Evolutionary conservation across 1,140 invertebrate species (phyloP), one percentile per base, ranked within the genome.

Genomic region (Zaprionus tsacasi): DNA sequence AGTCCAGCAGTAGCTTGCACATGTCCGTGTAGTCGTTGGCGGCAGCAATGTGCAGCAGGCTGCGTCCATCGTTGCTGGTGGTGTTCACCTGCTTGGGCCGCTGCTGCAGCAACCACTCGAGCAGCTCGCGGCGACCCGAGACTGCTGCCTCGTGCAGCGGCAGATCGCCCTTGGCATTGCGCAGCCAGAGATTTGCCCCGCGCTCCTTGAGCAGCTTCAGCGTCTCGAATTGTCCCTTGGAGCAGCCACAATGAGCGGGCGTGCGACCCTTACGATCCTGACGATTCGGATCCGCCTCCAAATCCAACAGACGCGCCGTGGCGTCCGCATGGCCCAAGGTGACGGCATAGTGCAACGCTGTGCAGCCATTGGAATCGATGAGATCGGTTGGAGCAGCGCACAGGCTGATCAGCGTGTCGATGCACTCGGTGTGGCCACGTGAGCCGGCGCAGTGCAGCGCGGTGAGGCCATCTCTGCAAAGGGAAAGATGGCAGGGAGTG

Each of bases 361-460:
- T 98, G 91, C 98, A 99, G 1, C 98, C 98, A 86, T 98, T 98
- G 12, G 95, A 96, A 91, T 99, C 98, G 1, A 95, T 95, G 6
- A 96, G 94, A 91, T 99, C 97, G 0, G 98, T 96, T 12, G 97
- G 95, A 2, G 97, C 96, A 1, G 97, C 97, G 83, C 97, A 98
- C 0, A 98, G 93, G n/a, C 96, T 96, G 0, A 99, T 94, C 33
- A 99, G 93, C 3, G 96, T 96, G 77, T 99, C 98, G 33, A 99
- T 94, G 89, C 98, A 99, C 81, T 98, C 96, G 0, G 96, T 96
- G 91, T 99, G 98, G 4, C 99, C 99, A 68, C 98, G 94, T 13
- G 97, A 98, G 0, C 98, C 98, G 0, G 98, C 98, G 93, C 98
- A 99, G 91, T 99, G 99, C 15, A 99, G 93, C 0, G 98, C 98